Evolutionary conservation across 1,140 invertebrate species (phyloP).

Genomic region (Pseudachorutes palmiensis): DNA sequence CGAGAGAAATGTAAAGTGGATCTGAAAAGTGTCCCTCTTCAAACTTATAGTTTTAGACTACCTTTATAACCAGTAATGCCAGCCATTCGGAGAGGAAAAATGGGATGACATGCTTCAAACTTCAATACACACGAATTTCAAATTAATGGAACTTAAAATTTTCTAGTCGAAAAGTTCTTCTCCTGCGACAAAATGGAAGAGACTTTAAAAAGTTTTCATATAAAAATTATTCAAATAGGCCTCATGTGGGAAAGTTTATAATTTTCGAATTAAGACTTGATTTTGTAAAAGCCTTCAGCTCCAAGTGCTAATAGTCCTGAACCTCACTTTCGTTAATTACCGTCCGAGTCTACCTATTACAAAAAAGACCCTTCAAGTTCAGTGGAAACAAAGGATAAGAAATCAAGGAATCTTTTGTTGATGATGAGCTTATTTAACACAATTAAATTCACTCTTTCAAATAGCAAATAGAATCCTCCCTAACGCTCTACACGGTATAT

Average conservation of each 20-base stretch:
- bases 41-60: too few relatives aligned
- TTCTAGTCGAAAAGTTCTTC: background rate
- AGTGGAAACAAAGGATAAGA: background rate
- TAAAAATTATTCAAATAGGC: background rate
- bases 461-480: background rate
- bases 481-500: background rate
- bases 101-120: background rate
- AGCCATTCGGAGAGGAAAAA: too few relatives aligned
- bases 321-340: background rate
- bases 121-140: background rate
- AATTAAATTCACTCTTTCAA: background rate
- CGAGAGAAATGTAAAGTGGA: background rate
- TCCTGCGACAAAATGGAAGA: too few relatives aligned
- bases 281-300: background rate
- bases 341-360: background rate
- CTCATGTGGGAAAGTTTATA: background rate
- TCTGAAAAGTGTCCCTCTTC: background rate
- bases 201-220: background rate
- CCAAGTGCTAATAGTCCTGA: background rate
- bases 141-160: background rate
- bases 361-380: background rate
- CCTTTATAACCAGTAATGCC: too few relatives aligned
- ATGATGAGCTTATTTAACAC: background rate
- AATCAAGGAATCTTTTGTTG: background rate
- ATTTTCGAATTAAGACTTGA: slow-evolving; percentile 4